phyloP scores from a whole-genome alignment of 1,140 invertebrate species.

The Goniozus legneri region DNA sequence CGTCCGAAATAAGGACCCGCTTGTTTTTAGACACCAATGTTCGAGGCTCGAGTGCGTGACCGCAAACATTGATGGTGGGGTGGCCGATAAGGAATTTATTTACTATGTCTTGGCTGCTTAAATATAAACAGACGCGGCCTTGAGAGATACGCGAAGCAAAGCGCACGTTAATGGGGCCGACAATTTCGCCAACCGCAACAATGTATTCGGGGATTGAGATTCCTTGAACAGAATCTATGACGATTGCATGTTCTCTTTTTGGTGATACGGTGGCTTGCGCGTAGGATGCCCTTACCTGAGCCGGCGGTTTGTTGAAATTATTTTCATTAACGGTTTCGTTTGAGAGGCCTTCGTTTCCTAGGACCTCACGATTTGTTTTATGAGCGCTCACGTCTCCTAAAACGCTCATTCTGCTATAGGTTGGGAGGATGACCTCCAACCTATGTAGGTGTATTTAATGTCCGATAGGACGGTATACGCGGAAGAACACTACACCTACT shows the following conservation, averaged over 20 bases:
- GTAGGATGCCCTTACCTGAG: too few relatives aligned
- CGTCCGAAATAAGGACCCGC: slow-evolving; percentile 15
- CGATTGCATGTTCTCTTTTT: neutral
- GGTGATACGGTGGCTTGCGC: neutral
- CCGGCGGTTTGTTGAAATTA: too few relatives aligned
- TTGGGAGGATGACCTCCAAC: too few relatives aligned
- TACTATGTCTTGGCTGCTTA: slow-evolving; percentile 7
- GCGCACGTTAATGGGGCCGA: slow-evolving; percentile 6
- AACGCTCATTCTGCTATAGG: too few relatives aligned
- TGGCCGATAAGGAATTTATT: slow-evolving; percentile 3
- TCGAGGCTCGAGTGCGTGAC: slow-evolving; percentile 4
- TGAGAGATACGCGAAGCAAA: slow-evolving; percentile 10
- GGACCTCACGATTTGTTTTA: too few relatives aligned
- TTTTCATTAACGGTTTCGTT: too few relatives aligned
- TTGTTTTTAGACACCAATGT: slow-evolving; percentile 11
- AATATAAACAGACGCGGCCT: slow-evolving; percentile 13
- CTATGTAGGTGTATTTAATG: too few relatives aligned
- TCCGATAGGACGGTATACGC: too few relatives aligned
- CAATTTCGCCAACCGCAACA: slow-evolving; percentile 3
- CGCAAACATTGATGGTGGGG: slow-evolving; percentile 8
- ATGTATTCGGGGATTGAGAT: slow-evolving; percentile 8
- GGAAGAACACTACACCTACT: too few relatives aligned
- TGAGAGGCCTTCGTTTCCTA: too few relatives aligned
- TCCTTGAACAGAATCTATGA: slow-evolving; percentile 11
- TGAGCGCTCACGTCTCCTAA: too few relatives aligned